Base-by-base conservation (phyloP, 53 echinoderm and acorn worm genomes). In the Astropecten irregularis region DNA sequence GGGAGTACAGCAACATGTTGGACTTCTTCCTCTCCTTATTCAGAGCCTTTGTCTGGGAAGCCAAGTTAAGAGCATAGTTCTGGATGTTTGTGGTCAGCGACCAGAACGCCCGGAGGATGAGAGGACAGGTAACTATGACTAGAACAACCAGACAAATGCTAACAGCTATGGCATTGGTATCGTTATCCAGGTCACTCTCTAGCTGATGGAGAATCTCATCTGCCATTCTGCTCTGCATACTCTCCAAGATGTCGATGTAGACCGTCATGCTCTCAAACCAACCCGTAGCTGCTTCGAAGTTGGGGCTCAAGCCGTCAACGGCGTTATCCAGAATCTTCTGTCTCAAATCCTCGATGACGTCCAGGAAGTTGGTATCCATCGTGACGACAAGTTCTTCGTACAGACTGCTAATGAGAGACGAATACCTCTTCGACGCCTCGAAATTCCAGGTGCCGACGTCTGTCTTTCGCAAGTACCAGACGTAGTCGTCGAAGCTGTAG, bases 201-300 rank as follows among this genome's bases (percentile, higher is more conserved):
- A 92, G 84, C 0, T 71, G 83, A 23, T 53, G 40, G 6, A 92
- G 66, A 42, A 92, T 92, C 48, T 88, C 83, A 9, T 92, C 73
- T 2, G 92, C 92, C 92, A 92, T 92, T 49, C 64, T 88, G 56
- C 84, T 92, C 51, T 92, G 92, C 28, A 92, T 38, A 49, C 50
- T 92, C 79, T 87, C 92, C 53, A 88, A 58, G 64, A 92, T 88
- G 71, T 84, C 66, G 88, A 91, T 88, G 72, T 91, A 91, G 23
- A 88, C 88, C 4, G 91, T 88, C 88, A 91, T 91, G 33, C 83
- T 88, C 40, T 91, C 91, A 22, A 91, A 88, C 88, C 88, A 91
- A 1, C 71, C 47, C 4, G 87, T 87, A 7, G 91, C 91, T 11
- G 87, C 91, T 21, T 73, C 76, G 52, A 87, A 87, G 59, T 87